Evolutionary conservation across 2,797 vertebrate species (phyloP), one percentile per base, ranked within the genome.

Genomic region (Notamacropus eugenii): DNA sequence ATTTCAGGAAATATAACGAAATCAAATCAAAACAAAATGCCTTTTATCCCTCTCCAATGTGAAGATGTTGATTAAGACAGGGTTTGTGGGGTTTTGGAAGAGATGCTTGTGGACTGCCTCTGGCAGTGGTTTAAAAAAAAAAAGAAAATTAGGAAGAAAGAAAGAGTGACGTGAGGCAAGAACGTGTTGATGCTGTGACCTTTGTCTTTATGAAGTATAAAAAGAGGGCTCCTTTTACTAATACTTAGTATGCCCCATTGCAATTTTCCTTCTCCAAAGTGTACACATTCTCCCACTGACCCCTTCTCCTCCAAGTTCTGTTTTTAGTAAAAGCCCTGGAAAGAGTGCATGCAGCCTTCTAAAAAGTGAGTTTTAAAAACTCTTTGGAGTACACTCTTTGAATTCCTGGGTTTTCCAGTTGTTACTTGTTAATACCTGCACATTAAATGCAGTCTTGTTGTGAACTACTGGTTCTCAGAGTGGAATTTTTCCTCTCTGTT

Each of bases 21-120:
- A 98, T 98, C 95, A 98, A 98, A 98, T 98, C 95, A 98, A 98
- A 98, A 96, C 96, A 98, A 98, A 98, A 97, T 96, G 92, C 96
- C 93, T 98, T 97, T 98, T 98, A 91, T 96, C 93, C 95, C 29
- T 96, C 87, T 97, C 94, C 96, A 95, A 5, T 0, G 1, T 92
- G 94, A 93, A 98, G 98, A 98, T 98, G 96, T 98, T 98, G 98
- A 98, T 98, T 98, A 98, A 98, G 98, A 98, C 97, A 95, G 94
- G 0, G 3, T 93, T 87, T 91, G 91, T 95, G 94, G 94, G 95
- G n/a, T n/a, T 52, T 46, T 56, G 57, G 91, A 19, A 11, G 46
- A 96, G 55, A 74, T 58, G 91, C 74, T 93, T 55, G 55, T 50
- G 55, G 97, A 82, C 54, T 31, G 54, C 94, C 96, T 29, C 2